phyloP scores from a whole-genome alignment of 2,888 invertebrate genomes.

The Steromphala cineraria region DNA sequence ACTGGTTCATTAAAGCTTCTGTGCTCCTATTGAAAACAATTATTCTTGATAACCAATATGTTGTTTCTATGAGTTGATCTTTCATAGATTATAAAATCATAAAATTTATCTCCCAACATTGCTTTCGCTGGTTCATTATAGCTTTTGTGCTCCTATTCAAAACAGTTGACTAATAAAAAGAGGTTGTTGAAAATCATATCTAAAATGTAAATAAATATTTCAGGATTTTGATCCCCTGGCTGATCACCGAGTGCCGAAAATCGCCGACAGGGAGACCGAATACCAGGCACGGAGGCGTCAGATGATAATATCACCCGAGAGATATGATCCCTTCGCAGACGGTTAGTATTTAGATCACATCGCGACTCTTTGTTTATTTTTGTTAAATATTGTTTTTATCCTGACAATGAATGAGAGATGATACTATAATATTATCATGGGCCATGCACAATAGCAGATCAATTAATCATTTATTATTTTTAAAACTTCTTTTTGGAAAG shows the following conservation, averaged over 20 bases:
- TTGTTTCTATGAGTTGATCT: too few relatives aligned
- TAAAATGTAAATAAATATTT: conserved; percentile 6
- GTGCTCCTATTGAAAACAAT: too few relatives aligned
- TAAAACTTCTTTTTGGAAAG: too few relatives aligned
- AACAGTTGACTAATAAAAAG: too few relatives aligned
- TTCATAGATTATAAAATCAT: too few relatives aligned
- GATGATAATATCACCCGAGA: conserved; percentile 93
- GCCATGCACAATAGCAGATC: neutral
- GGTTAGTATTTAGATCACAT: conserved; percentile 80
- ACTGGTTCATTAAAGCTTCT: too few relatives aligned
- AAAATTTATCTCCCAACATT: too few relatives aligned
- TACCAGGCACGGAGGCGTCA: conserved; percentile 91
- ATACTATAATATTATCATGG: too few relatives aligned
- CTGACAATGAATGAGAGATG: neutral
- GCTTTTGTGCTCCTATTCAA: too few relatives aligned
- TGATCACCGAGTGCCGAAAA: conserved; percentile 85
- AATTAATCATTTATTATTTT: neutral
- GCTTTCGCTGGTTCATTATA: too few relatives aligned
- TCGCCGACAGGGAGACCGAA: conserved; percentile 97
- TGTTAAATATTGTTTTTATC: conserved; percentile 10
- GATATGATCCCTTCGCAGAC: conserved; percentile 98
- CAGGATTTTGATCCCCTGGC: conserved; percentile 74
- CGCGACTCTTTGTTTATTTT: neutral
- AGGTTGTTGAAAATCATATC: too few relatives aligned
- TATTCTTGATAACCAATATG: too few relatives aligned